Conservation (phyloP, 2,113 vertebrate species). For the Laticauda laticaudata region DNA sequence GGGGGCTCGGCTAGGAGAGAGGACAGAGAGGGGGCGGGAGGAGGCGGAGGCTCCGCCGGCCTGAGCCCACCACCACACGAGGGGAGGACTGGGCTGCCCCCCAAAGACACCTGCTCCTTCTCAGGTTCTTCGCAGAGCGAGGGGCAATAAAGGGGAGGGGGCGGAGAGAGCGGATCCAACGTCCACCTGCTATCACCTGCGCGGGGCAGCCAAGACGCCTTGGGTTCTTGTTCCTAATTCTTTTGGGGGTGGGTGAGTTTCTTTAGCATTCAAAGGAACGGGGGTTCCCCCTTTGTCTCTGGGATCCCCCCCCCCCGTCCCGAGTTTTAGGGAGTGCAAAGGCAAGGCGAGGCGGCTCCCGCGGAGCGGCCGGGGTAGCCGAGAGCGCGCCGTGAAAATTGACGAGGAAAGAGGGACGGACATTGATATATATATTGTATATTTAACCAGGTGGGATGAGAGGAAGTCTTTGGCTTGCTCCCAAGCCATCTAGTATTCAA, state of each 20-base stretch:
- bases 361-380: not conserved
- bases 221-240: not conserved
- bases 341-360: not conserved
- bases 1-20: not conserved
- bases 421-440: not conserved
- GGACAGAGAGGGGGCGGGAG: not conserved
- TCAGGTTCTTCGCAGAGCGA: not conserved
- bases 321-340: not conserved
- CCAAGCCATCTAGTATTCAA: not conserved
- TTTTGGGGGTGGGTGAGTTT: rapidly evolving
- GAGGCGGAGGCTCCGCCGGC: not conserved
- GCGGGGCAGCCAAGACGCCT: not conserved
- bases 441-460: not conserved
- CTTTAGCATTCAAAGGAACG: not conserved
- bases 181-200: not conserved
- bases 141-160: not conserved
- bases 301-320: not conserved
- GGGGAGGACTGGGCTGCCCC: not conserved
- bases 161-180: not conserved
- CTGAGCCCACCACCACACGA: not conserved
- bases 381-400: not conserved
- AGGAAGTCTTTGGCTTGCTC: not conserved
- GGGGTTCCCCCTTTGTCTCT: not conserved
- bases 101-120: not conserved
- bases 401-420: not conserved